phyloP scores from a whole-genome alignment of 2,113 vertebrate genomes.

The Boleophthalmus pectinirostris region DNA sequence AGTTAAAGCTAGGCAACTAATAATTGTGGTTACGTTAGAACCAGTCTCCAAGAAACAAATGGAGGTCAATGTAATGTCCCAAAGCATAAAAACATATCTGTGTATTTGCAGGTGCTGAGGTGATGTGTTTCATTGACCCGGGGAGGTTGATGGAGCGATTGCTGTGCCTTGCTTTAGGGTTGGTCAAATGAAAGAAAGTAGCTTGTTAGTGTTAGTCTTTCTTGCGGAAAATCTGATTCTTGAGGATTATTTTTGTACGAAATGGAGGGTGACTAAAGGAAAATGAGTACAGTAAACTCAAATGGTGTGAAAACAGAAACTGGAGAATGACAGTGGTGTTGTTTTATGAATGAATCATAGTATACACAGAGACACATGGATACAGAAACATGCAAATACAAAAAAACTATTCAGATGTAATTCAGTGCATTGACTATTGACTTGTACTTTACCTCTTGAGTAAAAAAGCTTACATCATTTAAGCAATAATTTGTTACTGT shows the following conservation, averaged over 20 bases:
- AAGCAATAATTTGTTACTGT: too few relatives aligned
- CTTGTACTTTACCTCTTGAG: too few relatives aligned
- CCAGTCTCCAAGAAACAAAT: too few relatives aligned
- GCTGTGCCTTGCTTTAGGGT: constrained; percentile 36
- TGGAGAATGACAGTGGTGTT: neutral
- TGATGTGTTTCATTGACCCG: constrained; percentile 31
- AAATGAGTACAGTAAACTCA: neutral
- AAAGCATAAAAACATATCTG: too few relatives aligned
- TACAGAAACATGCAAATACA: neutral
- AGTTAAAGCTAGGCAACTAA: too few relatives aligned
- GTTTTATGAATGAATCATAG: constrained; percentile 2
- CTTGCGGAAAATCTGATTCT: constrained; percentile 54
- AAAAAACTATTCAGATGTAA: neutral
- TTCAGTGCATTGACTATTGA: neutral
- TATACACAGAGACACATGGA: neutral
- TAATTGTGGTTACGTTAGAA: too few relatives aligned
- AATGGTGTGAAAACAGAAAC: neutral
- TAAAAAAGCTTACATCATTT: too few relatives aligned
- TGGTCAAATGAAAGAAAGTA: constrained; percentile 22
- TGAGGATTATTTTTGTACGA: constrained; percentile 13
- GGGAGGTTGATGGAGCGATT: neutral
- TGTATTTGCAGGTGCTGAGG: neutral
- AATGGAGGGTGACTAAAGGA: neutral
- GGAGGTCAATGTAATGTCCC: too few relatives aligned
- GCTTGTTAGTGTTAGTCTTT: neutral